phyloP scores from a whole-genome alignment of 2,888 invertebrate species.

The Xestia xanthographa region DNA sequence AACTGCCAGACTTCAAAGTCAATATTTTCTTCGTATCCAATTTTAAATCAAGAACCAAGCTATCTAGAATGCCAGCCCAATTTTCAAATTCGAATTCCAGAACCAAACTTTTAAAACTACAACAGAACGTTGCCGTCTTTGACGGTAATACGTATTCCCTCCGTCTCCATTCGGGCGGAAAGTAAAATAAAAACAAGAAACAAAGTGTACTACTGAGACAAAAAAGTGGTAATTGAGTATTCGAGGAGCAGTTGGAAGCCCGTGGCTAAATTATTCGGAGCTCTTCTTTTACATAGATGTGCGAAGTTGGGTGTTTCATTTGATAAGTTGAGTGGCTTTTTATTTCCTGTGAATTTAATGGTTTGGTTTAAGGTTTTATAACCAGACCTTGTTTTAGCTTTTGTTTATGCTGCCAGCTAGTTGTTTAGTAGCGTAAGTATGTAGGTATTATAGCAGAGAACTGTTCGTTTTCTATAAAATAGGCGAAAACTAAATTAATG shows the following conservation, averaged over 20 bases:
- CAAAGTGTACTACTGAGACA: constrained; percentile 76
- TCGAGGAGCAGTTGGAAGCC: constrained; percentile 78
- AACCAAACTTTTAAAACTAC: constrained; percentile 57
- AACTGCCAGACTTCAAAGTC: not conserved
- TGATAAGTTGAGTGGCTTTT: constrained; percentile 61
- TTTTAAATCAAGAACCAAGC: not conserved
- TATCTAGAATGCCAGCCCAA: constrained; percentile 15
- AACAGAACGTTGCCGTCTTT: constrained; percentile 57
- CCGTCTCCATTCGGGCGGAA: constrained; percentile 66
- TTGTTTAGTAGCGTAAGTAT: not conserved
- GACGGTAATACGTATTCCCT: constrained; percentile 62
- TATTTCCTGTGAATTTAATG: constrained; percentile 60
- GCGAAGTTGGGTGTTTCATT: constrained; percentile 68
- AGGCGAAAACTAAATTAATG: not conserved
- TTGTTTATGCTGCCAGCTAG: not conserved
- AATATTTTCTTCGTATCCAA: not conserved
- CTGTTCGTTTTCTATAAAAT: not conserved
- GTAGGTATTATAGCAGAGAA: not conserved
- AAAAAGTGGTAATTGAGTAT: constrained; percentile 84
- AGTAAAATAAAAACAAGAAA: constrained; percentile 72
- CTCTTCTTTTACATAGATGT: constrained; percentile 70
- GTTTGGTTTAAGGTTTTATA: not conserved
- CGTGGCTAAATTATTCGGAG: constrained; percentile 79
- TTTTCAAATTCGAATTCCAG: constrained; percentile 53
- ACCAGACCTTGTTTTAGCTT: not conserved